phyloP scores from a whole-genome alignment of 2,888 invertebrate species.

The Uloborus plumipes region DNA sequence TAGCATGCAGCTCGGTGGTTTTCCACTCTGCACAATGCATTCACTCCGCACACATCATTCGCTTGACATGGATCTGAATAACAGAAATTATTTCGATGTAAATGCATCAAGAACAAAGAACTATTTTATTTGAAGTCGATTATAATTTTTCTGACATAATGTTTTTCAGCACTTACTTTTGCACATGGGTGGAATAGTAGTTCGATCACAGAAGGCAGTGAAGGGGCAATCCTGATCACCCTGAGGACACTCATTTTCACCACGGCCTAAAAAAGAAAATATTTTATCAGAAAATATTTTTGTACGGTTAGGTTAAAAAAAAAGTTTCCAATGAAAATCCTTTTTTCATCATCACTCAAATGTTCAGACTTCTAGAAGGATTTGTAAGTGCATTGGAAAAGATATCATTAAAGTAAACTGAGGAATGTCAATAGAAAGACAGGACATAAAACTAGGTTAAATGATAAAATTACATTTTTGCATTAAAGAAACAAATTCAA shows the following conservation, averaged over 20 bases:
- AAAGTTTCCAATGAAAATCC: no score
- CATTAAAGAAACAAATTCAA: no score
- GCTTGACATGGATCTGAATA: constrained; percentile 79
- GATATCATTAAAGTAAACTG: no score
- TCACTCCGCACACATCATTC: constrained; percentile 81
- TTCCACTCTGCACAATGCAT: constrained; percentile 78
- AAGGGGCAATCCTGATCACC: constrained; percentile 69
- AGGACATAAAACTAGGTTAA: no score
- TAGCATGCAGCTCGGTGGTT: constrained; percentile 81
- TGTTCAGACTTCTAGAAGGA: background rate
- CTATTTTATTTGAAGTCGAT: background rate
- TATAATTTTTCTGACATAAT: background rate
- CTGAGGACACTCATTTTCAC: constrained; percentile 79
- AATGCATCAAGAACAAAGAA: background rate
- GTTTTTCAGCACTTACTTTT: constrained; percentile 69
- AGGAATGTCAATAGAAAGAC: no score
- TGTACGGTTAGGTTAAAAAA: no score
- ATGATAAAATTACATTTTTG: no score
- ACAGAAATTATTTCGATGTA: background rate
- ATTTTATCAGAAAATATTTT: no score
- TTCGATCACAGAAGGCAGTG: constrained; percentile 77
- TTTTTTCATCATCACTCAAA: no score
- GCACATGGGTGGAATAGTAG: constrained; percentile 63
- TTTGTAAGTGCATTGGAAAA: no score
- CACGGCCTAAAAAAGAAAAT: constrained; percentile 72